Conservation (phyloP, 30 jellyfish, hydroid and myxozoan genomes). For the Chrysaora quinquecirrha region DNA sequence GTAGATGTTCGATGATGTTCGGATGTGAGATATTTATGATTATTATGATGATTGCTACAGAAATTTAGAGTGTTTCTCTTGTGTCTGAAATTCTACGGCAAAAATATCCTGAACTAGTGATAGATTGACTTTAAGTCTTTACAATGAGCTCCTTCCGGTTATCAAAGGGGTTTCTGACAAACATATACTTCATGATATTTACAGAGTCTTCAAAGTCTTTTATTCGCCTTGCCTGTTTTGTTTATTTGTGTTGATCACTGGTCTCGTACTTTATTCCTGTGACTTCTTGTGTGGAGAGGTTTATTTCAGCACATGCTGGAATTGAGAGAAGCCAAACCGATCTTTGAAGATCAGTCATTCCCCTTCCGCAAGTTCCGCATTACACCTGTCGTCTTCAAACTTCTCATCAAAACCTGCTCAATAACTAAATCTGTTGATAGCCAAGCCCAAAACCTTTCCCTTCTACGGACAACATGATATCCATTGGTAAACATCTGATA, state of each 20-base stretch:
- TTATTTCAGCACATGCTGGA: constrained; percentile 39
- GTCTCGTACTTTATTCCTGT: constrained; percentile 19
- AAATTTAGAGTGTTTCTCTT: too few species aligned
- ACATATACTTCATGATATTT: too few species aligned
- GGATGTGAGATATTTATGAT: too few species aligned
- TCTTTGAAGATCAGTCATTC: constrained; percentile 28
- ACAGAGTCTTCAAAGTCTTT: neutral
- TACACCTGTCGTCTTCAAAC: constrained; percentile 43
- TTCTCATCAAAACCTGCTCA: constrained; percentile 3
- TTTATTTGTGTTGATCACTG: constrained; percentile 49
- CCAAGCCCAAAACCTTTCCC: constrained; percentile 50
- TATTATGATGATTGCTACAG: too few species aligned
- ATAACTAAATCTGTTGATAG: constrained; percentile 46
- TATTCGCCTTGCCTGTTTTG: constrained; percentile 10
- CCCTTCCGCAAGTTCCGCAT: constrained; percentile 29
- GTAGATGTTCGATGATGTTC: too few species aligned
- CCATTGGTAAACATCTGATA: constrained; percentile 6
- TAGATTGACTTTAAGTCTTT: too few species aligned
- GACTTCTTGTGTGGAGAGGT: constrained; percentile 18
- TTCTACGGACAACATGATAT: neutral
- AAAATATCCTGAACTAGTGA: too few species aligned
- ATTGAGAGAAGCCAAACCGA: constrained; percentile 32
- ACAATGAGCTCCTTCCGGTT: too few species aligned
- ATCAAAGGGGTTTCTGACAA: neutral
- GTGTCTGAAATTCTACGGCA: too few species aligned